Conservation (phyloP, 2,113 vertebrate genomes). For the Rhinopithecus roxellana region DNA sequence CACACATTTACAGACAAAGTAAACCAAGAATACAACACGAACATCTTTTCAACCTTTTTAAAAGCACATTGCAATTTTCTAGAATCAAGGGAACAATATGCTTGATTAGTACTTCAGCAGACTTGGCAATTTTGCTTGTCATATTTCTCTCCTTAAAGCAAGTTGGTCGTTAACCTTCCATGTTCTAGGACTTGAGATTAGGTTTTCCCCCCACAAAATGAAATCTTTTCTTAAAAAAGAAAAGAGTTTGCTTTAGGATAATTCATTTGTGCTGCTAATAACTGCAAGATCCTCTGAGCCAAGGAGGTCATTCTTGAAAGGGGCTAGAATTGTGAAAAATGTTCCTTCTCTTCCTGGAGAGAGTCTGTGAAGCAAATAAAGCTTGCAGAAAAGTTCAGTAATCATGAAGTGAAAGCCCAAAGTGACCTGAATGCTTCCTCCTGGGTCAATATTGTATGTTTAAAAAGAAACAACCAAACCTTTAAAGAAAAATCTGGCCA, state of each 20-base stretch:
- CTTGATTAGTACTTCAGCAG: conserved; percentile 44
- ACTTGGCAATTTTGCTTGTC: conserved; percentile 55
- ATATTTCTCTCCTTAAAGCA: conserved; percentile 42
- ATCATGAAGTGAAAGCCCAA: conserved; percentile 35
- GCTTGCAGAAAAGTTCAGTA: not conserved
- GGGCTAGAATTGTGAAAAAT: conserved; percentile 5
- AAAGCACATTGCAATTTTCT: conserved; percentile 25
- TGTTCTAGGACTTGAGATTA: conserved; percentile 15
- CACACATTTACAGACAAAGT: conserved; percentile 5
- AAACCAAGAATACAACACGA: not conserved
- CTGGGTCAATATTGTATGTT: conserved; percentile 24
- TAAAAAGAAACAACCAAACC: conserved; percentile 27
- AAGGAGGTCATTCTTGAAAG: conserved; percentile 31
- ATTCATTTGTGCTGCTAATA: conserved; percentile 48
- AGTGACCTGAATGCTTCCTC: not conserved
- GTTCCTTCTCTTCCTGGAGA: not conserved
- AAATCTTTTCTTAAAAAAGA: conserved; percentile 9
- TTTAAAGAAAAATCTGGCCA: conserved; percentile 39
- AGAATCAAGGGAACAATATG: conserved; percentile 63
- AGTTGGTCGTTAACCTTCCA: conserved; percentile 57
- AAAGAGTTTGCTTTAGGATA: not conserved
- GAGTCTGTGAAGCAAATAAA: not conserved
- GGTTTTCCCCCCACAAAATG: not conserved
- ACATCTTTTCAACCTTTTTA: conserved; percentile 29
- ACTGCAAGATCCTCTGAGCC: not conserved